These are phyloP conservation scores for Graptemys geographica DNA, from an alignment of 2,797 vertebrate species.

Conservation along the genomic window DNA sequence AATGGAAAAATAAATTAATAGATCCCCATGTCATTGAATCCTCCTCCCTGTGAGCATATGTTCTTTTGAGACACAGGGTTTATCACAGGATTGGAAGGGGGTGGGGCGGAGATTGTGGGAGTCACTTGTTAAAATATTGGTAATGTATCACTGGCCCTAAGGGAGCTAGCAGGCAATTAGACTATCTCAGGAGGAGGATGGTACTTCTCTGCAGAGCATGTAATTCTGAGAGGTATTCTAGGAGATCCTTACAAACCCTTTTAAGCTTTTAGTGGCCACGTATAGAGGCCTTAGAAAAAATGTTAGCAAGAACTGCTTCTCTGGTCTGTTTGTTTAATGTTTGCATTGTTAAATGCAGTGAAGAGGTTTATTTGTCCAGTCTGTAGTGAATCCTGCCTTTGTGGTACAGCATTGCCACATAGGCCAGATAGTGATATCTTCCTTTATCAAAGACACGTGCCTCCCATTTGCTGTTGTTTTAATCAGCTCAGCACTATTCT, in stretches of 20 bases:
- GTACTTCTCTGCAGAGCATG: not conserved
- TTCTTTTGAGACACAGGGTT: slow-evolving; percentile 22
- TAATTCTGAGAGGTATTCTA: not conserved
- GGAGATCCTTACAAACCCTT: not conserved
- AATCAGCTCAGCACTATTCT: not conserved
- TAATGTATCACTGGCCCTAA: not conserved
- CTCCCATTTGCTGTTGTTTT: not conserved
- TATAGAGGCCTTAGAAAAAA: not conserved
- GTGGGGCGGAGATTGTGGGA: not conserved
- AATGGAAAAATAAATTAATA: not conserved
- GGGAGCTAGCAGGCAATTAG: not conserved
- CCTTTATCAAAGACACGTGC: not conserved
- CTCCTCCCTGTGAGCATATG: not conserved
- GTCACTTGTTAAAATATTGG: slow-evolving; percentile 3
- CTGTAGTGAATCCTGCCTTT: not conserved
- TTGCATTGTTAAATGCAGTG: not conserved
- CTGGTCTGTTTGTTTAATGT: not conserved
- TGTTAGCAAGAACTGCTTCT: not conserved
- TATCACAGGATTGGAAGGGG: not conserved
- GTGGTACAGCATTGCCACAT: not conserved
- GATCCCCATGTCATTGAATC: slow-evolving; percentile 16
- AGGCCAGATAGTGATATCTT: not conserved
- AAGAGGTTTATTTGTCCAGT: not conserved
- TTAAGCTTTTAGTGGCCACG: not conserved
- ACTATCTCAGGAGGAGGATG: not conserved